phyloP scores from a whole-genome alignment of 2,888 invertebrate genomes.

The Nesidiocoris tenuis region DNA sequence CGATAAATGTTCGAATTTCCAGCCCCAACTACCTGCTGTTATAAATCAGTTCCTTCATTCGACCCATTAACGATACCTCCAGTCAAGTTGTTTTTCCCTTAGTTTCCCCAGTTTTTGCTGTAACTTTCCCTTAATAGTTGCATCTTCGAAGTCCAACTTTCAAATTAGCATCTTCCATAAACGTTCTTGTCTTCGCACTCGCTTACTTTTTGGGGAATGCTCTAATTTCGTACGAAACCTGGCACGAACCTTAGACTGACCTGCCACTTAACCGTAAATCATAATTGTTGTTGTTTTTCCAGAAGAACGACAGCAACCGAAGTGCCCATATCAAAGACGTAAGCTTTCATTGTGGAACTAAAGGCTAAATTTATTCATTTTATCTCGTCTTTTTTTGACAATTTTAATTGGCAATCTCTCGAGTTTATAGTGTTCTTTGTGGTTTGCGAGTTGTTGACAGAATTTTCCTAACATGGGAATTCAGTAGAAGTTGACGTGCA shows the following conservation, averaged over 20 bases:
- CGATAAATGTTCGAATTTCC: too few relatives aligned
- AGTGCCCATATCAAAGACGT: conserved; percentile 41
- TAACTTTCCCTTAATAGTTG: too few relatives aligned
- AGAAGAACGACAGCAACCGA: conserved; percentile 38
- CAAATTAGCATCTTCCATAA: too few relatives aligned
- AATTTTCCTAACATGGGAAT: not conserved
- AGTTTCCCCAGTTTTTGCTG: too few relatives aligned
- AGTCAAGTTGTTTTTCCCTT: too few relatives aligned
- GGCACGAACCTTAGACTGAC: not conserved
- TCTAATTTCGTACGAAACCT: not conserved
- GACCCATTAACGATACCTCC: too few relatives aligned
- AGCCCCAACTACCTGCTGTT: too few relatives aligned
- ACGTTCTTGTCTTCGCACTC: too few relatives aligned
- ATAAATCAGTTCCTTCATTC: too few relatives aligned
- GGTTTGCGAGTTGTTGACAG: not conserved
- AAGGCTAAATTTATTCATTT: not conserved
- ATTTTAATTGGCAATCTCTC: not conserved
- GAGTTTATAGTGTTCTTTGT: not conserved
- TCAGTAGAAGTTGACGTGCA: not conserved
- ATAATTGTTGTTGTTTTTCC: conserved; percentile 31
- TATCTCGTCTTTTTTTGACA: not conserved
- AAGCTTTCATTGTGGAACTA: conserved; percentile 15
- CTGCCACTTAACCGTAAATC: conserved; percentile 1
- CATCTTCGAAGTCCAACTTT: too few relatives aligned
- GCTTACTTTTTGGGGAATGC: too few relatives aligned